Conservation (phyloP, 2,797 vertebrate genomes). For the Pteronotus mesoamericanus region DNA sequence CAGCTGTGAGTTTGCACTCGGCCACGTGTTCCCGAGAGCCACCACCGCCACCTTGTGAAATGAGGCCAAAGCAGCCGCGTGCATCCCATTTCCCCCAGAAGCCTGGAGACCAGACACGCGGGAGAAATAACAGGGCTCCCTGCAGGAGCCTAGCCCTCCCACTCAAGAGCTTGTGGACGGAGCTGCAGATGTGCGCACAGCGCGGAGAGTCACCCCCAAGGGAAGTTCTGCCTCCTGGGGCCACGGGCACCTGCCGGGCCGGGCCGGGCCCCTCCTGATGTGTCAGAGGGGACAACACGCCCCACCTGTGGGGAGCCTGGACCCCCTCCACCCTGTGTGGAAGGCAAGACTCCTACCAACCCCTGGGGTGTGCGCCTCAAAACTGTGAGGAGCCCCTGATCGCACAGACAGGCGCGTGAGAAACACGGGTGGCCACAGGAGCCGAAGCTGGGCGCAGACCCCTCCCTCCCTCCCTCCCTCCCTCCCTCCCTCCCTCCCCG, state of each 20-base stretch:
- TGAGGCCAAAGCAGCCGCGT: not conserved
- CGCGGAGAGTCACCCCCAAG: too few species aligned
- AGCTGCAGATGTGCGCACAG: too few species aligned
- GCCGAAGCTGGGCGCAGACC: not conserved
- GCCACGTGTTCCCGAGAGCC: not conserved
- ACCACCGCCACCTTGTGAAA: not conserved
- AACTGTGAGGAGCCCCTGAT: not conserved
- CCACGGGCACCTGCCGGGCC: too few species aligned
- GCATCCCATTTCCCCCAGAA: not conserved
- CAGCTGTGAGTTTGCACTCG: rapidly evolving
- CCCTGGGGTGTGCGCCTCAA: rapidly evolving
- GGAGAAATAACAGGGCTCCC: not conserved
- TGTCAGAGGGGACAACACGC: rapidly evolving
- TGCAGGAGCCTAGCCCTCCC: not conserved
- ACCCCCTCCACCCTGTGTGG: not conserved
- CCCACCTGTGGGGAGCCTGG: not conserved
- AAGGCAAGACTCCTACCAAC: not conserved
- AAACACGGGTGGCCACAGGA: not conserved
- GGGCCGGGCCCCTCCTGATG: not conserved
- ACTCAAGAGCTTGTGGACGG: not conserved
- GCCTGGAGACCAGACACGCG: rapidly evolving
- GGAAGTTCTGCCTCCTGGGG: too few species aligned
- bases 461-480: too few species aligned
- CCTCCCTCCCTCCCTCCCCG: too few species aligned
- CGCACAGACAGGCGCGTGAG: not conserved